Base-by-base conservation (phyloP, 2,888 invertebrate species). In the Agriotes lineatus region DNA sequence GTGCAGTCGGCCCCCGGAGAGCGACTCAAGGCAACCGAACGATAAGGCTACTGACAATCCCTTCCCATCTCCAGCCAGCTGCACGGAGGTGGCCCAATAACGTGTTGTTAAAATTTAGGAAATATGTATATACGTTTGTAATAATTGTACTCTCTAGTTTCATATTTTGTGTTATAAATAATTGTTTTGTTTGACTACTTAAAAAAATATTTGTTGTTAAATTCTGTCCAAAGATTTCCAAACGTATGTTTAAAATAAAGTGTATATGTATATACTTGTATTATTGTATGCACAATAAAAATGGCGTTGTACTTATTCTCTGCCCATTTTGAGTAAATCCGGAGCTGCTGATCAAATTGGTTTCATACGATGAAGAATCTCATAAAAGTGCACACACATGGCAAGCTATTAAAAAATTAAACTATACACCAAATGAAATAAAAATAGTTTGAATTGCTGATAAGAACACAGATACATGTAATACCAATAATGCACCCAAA, bases 221-320 rank as follows among this genome's bases (percentile, higher is more conserved):
- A 84, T 84, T 84, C 83, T 85, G 84, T 84, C 84, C 84, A 84
- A 81, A 83, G 80, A 81, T 84, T 84, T 84, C 82, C 83, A 82
- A 81, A 78, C 80, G 81, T 83, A 83, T 82, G 82, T 83, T 83
- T 83, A 83, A 83, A 76, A 77, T 75, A 80, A 83, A 83, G 82
- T 84, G 84, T 85, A 83, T 85, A 84, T 85, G 85, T 85, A 85
- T 83, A 85, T 85, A 85, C 84, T 82, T 84, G 84, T 85, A 84
- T 84, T 83, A 83, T 83, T 83, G 84, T 85, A 85, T 85, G 84
- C 85, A 84, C 85, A 85, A 84, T 84, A 84, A 84, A 82, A 83
- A 52, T 85, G 84, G 83, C 83, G 83, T 84, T 84, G 84, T 84
- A 83, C 73, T 78, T 76, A 76, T 62, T 61, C 19, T 59, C 50